Evolutionary conservation across 1,140 invertebrate genomes (phyloP), one percentile per base, ranked within the genome.

Genomic region (Lethrus apterus): DNA sequence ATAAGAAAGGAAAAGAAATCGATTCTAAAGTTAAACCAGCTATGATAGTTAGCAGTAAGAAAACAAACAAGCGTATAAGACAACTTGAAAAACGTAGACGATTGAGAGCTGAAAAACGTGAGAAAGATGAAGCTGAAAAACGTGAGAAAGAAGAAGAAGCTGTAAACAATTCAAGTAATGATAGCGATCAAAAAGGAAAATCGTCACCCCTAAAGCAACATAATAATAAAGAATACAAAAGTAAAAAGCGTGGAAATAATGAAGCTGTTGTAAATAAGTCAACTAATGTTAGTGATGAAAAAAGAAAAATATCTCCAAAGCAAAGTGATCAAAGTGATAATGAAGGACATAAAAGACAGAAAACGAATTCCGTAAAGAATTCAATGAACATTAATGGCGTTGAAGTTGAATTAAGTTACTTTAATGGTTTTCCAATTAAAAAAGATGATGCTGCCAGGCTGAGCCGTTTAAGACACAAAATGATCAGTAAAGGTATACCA

Each of bases 391-490:
- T 84, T 7, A 79, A 83, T 69, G 79, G 81, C 32, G 66, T 76
- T 56, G 72, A 78, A 55, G 58, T 81, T 24, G 72, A 80, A 55
- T 62, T 85, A 15, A 67, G 74, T 0, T 74, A 74, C 46, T 80
- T 72, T 65, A 78, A 84, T 64, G 81, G 83, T 13, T 85, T 83
- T 57, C 79, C 79, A 18, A 69, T 86, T 0, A 78, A 75, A 63
- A 78, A 78, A 61, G 80, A 80, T 62, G 84, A 88, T 72, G 81
- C 77, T 10, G 74, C 78, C 15, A 68, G 81, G 48, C 62, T 86
- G 2, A 64, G 69, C 44, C 68, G 79, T 38, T 59, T 86, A 10
- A 72, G 72, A 49, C 70, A 76, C 47, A 72, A 75, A 57, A 74
- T 86, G 72, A 71, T 79, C 1, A 72, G 76, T 34, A 78, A 83